These are phyloP conservation scores for Epirrhoe tristata DNA, from an alignment of 2,888 invertebrate species.

Conservation along the genomic window DNA sequence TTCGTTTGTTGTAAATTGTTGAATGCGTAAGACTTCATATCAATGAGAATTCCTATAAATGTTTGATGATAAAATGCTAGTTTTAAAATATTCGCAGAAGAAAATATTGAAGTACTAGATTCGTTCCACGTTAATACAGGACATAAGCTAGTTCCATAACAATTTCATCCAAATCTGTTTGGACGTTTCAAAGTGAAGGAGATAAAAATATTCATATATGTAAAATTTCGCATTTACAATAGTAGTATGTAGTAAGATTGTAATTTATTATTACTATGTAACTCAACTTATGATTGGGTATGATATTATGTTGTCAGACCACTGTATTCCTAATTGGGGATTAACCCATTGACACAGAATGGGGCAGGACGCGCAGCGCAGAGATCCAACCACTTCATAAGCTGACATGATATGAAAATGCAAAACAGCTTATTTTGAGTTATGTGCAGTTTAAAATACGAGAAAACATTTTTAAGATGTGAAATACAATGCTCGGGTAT, in stretches of 20 bases:
- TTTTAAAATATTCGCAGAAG: neutral
- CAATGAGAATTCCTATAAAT: neutral
- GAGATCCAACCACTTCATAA: slow-evolving; percentile 4
- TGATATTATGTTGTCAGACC: slow-evolving; percentile 36
- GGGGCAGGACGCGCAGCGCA: slow-evolving; percentile 43
- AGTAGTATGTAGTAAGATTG: neutral
- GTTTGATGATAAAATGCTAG: neutral
- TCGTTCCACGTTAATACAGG: no score
- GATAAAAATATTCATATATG: neutral
- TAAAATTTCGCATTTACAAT: neutral
- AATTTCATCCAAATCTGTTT: no score
- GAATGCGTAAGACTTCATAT: no score
- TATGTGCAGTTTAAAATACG: neutral
- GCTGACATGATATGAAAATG: neutral
- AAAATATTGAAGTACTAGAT: no score
- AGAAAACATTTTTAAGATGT: neutral
- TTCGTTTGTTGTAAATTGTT: no score
- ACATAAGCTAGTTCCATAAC: no score
- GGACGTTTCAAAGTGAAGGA: no score
- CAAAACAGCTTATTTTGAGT: neutral
- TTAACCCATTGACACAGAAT: slow-evolving; percentile 65
- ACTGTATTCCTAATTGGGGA: slow-evolving; percentile 58
- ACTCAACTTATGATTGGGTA: slow-evolving; percentile 7
- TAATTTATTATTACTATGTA: neutral
- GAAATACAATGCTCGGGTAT: no score